Base-by-base conservation (phyloP, 2,797 vertebrate genomes). In the Dallia pectoralis region DNA sequence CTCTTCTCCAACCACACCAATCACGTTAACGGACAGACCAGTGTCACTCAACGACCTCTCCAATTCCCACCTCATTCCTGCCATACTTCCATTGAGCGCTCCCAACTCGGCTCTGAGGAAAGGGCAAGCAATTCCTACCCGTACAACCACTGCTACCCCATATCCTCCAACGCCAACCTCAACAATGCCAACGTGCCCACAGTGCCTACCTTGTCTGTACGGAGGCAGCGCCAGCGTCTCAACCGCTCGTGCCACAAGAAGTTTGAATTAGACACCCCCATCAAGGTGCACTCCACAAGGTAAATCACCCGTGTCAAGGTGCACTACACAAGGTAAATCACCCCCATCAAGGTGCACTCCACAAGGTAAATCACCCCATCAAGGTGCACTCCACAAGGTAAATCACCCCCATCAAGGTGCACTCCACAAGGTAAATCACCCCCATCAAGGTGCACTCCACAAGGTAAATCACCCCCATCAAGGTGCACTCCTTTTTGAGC, bases 161-260 rank as follows among this genome's bases (percentile, higher is more conserved):
- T 95, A 78, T 96, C 96, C 81, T 97, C 96, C 82, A 98, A 97
- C 79, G 95, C 95, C 91, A 99, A 98, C 89, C 96, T 98, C 91
- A 99, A 98, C 93, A 98, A 98, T 79, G 96, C 97, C 94, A 99
- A 98, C 4, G 80, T 96, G 91, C 96, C 95, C 89, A 91, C 94
- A 76, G 88, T 92, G 73, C 88, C 87, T 81, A 82, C 85, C 70
- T 61, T 87, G 78, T 81, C 84, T 77, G 93, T 92, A 16, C 94
- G 92, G 76, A 94, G 92, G 83, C 94, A 91, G 83, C 82, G 77
- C 71, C 79, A 79, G 82, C 78, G 84, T 62, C 71, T 87, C 25
- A 82, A 84, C 82, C 89, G 87, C 70, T 67, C 91, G 0, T 90
- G 91, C 79, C 84, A 91, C 87, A 90, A 80, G 79, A 74, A 90